A percentile compares a stretch with the other conserved stretches of the same genome.
These are phyloP conservation scores for Blastobasis adustella DNA, from an alignment of 2,888 invertebrate species.

Conservation along the genomic window DNA sequence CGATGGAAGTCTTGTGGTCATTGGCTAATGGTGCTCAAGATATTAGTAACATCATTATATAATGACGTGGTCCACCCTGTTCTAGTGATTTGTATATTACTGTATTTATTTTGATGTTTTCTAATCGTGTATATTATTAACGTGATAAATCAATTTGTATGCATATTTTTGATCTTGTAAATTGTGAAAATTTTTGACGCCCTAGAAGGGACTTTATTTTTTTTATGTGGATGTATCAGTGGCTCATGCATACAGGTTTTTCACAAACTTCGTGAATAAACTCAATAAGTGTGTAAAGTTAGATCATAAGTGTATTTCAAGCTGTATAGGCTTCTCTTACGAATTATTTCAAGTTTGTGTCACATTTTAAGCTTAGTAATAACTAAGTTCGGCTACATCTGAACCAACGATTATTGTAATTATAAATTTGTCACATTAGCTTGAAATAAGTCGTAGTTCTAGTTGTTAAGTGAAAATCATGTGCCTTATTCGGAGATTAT, in stretches of 20 bases:
- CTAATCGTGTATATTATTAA: constrained; percentile 12
- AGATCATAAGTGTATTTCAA: no score
- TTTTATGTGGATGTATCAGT: constrained; percentile 3
- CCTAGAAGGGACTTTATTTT: background rate
- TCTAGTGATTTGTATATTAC: constrained; percentile 29
- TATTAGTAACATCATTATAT: constrained; percentile 1
- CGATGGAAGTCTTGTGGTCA: no score
- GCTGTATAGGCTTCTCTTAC: no score
- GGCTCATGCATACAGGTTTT: constrained; percentile 5
- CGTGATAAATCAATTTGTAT: constrained; percentile 13
- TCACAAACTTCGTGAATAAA: constrained; percentile 1
- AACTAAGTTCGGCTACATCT: no score
- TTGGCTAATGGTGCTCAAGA: no score
- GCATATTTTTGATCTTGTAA: constrained; percentile 3
- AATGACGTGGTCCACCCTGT: constrained; percentile 25
- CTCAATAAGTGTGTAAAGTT: no score
- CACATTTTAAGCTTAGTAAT: no score
- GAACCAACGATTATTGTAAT: background rate
- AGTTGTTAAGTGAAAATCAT: constrained; percentile 31
- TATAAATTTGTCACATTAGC: background rate
- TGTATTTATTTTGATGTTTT: constrained; percentile 29
- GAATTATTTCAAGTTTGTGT: no score
- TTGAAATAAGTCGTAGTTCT: no score
- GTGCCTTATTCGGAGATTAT: constrained; percentile 63
- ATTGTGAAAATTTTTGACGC: background rate